Base-by-base conservation (phyloP, 2,888 invertebrate genomes). In the Drosophila macrothrix region DNA sequence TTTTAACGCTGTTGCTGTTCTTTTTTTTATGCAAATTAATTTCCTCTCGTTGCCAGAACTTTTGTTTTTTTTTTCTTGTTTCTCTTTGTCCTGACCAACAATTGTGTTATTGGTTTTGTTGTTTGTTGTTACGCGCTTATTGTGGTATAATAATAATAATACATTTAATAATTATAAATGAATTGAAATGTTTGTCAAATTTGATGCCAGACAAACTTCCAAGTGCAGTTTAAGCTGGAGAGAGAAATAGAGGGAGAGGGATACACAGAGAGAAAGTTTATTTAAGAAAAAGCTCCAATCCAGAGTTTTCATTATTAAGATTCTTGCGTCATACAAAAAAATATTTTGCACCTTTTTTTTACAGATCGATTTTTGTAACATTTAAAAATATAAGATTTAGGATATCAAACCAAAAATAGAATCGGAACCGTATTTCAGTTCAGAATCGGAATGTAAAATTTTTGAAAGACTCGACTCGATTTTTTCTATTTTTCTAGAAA, bases 51-150 rank as follows among this genome's bases (percentile, higher is more conserved):
- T 46, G 2, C 25, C 19, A 19, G 19, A 37, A 19, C 6, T 33
- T 33, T 29, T 28, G 0, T 28, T 29, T 28, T 28, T 28, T 19
- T 4, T 69, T 54, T 62, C 10, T 22, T 46, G 25, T n/a, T 7
- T 10, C n/a, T 50, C 14, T 46, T 67, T 46, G 39, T 28, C 62
- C 62, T 67, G 65, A 31, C 41, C 70, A 77, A 62, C 49, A 37
- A 53, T 64, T 61, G 29, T 66, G 60, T 68, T 66, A 66, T 74
- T 70, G 70, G 65, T 83, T 72, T 56, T 66, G 81, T 73, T 83
- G 64, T 67, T 80, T 73, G 83, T 75, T 83, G 74, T 59, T 62
- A 64, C 29, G 61, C 73, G 67, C 63, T 67, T 79, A 39, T 50
- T n/a, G 31, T 29, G 37, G 35, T 56, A 16, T 16, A 16, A 25